Percentiles rank a stretch among this genome's conserved stretches.
Evolutionary conservation across 1,140 invertebrate genomes (phyloP).

Genomic region (Aphidius ervi): DNA sequence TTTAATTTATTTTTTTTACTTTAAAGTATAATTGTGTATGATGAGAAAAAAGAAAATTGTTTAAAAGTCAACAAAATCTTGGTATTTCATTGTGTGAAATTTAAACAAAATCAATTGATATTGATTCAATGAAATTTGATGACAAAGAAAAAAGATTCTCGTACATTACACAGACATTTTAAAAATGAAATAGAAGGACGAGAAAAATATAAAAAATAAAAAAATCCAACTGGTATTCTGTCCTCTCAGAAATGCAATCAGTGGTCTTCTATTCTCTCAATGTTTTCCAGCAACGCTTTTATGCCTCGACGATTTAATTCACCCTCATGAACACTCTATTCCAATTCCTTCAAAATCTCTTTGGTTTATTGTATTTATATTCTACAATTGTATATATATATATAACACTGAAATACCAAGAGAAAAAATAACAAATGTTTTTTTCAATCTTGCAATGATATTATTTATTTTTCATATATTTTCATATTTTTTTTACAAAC

Average conservation of each 20-base stretch:
- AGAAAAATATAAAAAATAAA: no score
- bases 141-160: neutral
- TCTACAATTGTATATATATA: neutral
- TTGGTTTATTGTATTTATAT: neutral
- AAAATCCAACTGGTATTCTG: no score
- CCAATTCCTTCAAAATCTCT: neutral
- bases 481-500: neutral
- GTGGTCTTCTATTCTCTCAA: conserved; percentile 3
- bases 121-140: neutral
- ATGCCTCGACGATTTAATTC: conserved; percentile 19
- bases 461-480: neutral
- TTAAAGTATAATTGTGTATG: no score
- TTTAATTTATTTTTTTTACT: no score
- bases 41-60: no score
- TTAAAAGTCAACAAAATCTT: no score
- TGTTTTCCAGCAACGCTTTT: conserved; percentile 9
- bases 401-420: conserved; percentile 7
- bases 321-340: conserved; percentile 3
- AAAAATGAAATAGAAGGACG: no score
- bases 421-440: neutral
- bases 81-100: neutral
- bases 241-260: conserved; percentile 16
- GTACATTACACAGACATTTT: neutral
- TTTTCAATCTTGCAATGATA: no score
- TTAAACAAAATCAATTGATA: neutral